Evolutionary conservation across 2,113 vertebrate species (phyloP).

Genomic region (Conger conger): DNA sequence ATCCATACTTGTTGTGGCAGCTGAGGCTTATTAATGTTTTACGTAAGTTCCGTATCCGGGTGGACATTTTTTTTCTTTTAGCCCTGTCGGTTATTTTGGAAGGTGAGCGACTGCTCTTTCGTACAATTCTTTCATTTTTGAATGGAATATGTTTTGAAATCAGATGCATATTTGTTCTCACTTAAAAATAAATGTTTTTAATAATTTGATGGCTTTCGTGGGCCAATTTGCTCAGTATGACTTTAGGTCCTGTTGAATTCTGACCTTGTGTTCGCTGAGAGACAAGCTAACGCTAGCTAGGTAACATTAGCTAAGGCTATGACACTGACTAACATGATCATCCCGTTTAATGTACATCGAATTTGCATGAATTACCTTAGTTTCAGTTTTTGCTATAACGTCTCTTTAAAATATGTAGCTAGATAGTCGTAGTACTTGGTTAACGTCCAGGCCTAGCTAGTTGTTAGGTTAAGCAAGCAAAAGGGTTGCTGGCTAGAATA

Average conservation of each 20-base stretch:
- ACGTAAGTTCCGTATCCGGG: constrained; percentile 2
- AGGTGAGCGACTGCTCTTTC: not conserved
- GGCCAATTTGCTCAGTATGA: not conserved
- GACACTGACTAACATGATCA: not conserved
- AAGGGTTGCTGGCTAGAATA: not conserved
- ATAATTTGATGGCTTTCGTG: not conserved
- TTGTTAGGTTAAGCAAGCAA: not conserved
- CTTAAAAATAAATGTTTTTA: not conserved
- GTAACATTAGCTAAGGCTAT: not conserved
- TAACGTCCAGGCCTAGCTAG: too few relatives aligned
- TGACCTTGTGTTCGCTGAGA: not conserved
- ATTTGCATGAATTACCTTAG: not conserved
- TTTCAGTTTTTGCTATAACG: not conserved
- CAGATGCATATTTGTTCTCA: not conserved
- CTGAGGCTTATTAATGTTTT: not conserved
- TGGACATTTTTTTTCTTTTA: not conserved
- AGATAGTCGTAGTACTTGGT: too few relatives aligned
- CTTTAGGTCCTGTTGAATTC: not conserved
- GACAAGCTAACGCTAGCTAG: not conserved
- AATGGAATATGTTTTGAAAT: not conserved
- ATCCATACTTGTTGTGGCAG: not conserved
- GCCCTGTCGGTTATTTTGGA: not conserved
- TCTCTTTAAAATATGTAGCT: not conserved
- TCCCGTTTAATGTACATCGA: not conserved
- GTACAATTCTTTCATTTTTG: not conserved